Conservation (phyloP, 2,888 invertebrate species). For the Macrosiphum euphorbiae region DNA sequence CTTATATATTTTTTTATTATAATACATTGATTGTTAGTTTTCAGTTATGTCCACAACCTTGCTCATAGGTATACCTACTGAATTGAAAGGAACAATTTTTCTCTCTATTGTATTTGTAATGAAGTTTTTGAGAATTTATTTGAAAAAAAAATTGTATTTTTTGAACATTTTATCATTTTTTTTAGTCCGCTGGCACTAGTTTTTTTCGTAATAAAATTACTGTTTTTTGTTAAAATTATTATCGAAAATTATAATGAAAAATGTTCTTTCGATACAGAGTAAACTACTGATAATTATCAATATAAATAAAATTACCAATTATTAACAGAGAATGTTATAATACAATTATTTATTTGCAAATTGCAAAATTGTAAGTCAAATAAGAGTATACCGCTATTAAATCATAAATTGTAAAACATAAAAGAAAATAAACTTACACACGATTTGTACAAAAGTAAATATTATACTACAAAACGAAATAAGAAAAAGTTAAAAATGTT, state of each 20-base stretch:
- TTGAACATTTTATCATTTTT: background rate
- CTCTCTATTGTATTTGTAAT: too few relatives aligned
- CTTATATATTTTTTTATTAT: too few relatives aligned
- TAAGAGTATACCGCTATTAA: background rate
- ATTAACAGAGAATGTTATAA: background rate
- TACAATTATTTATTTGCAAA: background rate
- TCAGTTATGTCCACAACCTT: too few relatives aligned
- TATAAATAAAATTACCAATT: background rate
- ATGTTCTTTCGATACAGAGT: background rate
- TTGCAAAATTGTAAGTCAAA: background rate
- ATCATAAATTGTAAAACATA: background rate
- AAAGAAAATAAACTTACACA: background rate
- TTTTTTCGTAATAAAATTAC: background rate
- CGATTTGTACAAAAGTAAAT: background rate
- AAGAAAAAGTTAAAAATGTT: background rate
- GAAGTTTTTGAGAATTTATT: too few relatives aligned
- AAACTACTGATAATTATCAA: background rate
- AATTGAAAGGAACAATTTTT: too few relatives aligned
- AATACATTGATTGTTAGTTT: too few relatives aligned
- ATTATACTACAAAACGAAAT: background rate
- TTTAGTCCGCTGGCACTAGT: background rate
- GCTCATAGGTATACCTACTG: too few relatives aligned
- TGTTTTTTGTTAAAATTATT: background rate
- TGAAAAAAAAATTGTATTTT: too few relatives aligned
- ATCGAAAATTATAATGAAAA: background rate